These are phyloP conservation scores for Ibycter americanus DNA, from an alignment of 2,797 vertebrate species.

Conservation along the genomic window DNA sequence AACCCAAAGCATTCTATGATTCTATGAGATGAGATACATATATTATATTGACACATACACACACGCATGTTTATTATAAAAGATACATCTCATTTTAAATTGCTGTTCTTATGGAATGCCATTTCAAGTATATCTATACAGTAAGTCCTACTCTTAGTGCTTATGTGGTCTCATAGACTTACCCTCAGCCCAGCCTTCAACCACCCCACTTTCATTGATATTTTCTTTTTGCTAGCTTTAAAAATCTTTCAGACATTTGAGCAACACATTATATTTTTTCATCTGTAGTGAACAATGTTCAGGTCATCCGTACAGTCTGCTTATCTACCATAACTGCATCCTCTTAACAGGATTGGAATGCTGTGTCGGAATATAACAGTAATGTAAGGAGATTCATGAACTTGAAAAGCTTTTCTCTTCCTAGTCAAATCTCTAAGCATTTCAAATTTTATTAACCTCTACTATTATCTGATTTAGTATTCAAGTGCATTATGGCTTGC, in stretches of 20 bases:
- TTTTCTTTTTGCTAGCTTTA: background rate
- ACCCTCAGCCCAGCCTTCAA: background rate
- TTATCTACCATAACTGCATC: background rate
- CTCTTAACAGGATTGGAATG: background rate
- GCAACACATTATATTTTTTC: background rate
- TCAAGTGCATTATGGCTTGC: background rate
- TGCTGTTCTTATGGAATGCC: background rate
- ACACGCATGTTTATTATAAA: background rate
- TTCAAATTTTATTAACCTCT: background rate
- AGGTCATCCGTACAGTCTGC: background rate
- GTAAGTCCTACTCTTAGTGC: background rate
- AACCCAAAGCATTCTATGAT: no score
- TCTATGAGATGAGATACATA: background rate
- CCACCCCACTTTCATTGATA: background rate
- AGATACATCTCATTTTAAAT: background rate
- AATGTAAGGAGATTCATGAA: background rate
- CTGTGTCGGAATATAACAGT: background rate
- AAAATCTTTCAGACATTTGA: background rate
- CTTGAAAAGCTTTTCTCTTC: background rate
- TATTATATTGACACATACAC: accelerated
- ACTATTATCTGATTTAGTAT: background rate
- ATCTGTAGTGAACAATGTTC: background rate
- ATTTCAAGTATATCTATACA: background rate
- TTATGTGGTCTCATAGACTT: background rate
- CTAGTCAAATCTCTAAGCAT: background rate